phyloP scores from a whole-genome alignment of 2,113 vertebrate species.

The Zosterops hypoxanthus region DNA sequence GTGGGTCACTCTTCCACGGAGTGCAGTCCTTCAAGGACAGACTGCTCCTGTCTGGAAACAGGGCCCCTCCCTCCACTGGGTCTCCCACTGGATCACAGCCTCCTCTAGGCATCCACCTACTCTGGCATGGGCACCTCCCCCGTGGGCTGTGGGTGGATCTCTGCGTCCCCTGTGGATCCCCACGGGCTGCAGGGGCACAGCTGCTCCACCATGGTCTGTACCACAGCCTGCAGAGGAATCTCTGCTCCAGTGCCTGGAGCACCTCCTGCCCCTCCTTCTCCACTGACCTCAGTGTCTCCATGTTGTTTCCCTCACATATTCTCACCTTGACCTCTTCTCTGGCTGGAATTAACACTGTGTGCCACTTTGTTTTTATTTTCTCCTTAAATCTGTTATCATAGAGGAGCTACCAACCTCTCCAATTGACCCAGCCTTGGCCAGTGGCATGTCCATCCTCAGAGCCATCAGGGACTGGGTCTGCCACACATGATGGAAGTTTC shows the following conservation, averaged over 20 bases:
- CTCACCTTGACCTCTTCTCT: background rate
- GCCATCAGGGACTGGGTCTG: background rate
- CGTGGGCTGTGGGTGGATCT: background rate
- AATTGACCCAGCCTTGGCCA: background rate
- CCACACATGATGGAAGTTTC: background rate
- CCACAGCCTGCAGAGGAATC: rapidly evolving
- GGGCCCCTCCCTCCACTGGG: rapidly evolving
- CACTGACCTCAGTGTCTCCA: background rate
- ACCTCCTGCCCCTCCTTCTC: background rate
- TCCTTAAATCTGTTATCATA: background rate
- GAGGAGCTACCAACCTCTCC: rapidly evolving
- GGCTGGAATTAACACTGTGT: background rate
- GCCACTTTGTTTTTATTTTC: background rate
- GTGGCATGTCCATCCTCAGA: background rate
- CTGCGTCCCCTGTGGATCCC: background rate
- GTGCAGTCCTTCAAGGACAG: background rate
- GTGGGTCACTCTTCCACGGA: rapidly evolving
- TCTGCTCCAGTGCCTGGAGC: rapidly evolving
- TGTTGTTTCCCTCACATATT: background rate
- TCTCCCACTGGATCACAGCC: background rate
- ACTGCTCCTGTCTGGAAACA: background rate
- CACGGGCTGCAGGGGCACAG: background rate
- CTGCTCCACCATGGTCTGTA: background rate
- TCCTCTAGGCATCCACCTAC: background rate
- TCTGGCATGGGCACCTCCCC: background rate